Conservation (phyloP, 1,140 invertebrate species). For the Macrobrachium rosenbergii region DNA sequence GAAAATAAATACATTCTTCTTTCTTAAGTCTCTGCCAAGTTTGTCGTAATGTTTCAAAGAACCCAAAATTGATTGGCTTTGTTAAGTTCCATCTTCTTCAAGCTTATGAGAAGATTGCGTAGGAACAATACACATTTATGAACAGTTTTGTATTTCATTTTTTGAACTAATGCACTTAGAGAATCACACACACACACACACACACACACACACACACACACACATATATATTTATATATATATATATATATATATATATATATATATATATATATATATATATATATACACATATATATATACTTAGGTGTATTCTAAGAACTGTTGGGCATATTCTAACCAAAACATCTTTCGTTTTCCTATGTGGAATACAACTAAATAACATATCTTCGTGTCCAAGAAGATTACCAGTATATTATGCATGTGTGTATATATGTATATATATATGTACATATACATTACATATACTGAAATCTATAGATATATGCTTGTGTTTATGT, state of each 20-base stretch:
- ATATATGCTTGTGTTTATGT: background rate
- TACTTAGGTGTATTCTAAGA: background rate
- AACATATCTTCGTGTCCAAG: background rate
- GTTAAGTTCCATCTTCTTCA: background rate
- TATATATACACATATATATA: background rate
- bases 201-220: background rate
- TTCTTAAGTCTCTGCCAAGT: background rate
- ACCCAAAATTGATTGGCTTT: background rate
- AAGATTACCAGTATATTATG: too few relatives aligned
- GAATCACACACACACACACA: too few relatives aligned
- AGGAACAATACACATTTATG: too few relatives aligned
- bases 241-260: constrained; percentile 22
- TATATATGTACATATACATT: background rate
- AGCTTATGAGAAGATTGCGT: background rate
- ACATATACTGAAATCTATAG: background rate
- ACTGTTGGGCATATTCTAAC: too few relatives aligned
- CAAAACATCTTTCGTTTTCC: too few relatives aligned
- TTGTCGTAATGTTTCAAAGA: background rate
- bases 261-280: constrained; percentile 14
- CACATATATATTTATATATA: background rate
- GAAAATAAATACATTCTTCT: background rate
- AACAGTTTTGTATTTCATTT: too few relatives aligned
- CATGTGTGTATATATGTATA: background rate
- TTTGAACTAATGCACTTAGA: too few relatives aligned
- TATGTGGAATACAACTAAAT: too few relatives aligned